These are phyloP conservation scores for Polydrusus tereticollis DNA, from an alignment of 2,888 invertebrate genomes.

Conservation along the genomic window DNA sequence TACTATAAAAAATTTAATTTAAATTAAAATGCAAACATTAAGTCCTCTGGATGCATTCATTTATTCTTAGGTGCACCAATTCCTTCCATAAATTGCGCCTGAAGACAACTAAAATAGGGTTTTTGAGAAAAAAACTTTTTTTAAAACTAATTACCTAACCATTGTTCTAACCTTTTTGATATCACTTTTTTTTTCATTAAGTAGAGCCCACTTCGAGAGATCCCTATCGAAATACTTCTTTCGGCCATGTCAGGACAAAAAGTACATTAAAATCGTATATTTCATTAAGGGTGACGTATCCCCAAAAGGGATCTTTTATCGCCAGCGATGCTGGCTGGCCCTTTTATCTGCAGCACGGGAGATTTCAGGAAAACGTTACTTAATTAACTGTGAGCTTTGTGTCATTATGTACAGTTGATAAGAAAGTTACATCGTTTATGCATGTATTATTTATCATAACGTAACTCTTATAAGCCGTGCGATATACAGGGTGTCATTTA, in stretches of 20 bases:
- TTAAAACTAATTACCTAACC: not conserved
- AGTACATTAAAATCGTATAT: slow-evolving; percentile 49
- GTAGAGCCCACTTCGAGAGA: slow-evolving; percentile 21
- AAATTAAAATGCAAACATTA: no score
- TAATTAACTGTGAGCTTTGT: slow-evolving; percentile 19
- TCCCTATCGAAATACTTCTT: slow-evolving; percentile 25
- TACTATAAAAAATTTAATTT: no score
- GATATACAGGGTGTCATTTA: no score
- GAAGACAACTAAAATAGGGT: no score
- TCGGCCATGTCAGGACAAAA: slow-evolving; percentile 39
- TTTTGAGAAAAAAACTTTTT: not conserved
- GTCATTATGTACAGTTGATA: slow-evolving; percentile 1
- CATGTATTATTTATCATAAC: not conserved
- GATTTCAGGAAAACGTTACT: slow-evolving; percentile 28
- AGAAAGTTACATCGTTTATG: slow-evolving; percentile 2
- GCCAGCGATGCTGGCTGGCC: slow-evolving; percentile 18
- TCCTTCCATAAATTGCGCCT: no score
- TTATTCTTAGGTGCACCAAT: no score
- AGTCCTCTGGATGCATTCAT: no score
- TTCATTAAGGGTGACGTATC: slow-evolving; percentile 47
- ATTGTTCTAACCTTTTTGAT: not conserved
- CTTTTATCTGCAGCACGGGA: slow-evolving; percentile 18
- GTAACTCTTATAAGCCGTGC: no score
- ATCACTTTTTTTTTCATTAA: slow-evolving; percentile 37
- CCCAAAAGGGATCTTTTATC: slow-evolving; percentile 41